Evolutionary conservation across 2,888 invertebrate genomes (phyloP).

Genomic region (Diarsia brunnea): DNA sequence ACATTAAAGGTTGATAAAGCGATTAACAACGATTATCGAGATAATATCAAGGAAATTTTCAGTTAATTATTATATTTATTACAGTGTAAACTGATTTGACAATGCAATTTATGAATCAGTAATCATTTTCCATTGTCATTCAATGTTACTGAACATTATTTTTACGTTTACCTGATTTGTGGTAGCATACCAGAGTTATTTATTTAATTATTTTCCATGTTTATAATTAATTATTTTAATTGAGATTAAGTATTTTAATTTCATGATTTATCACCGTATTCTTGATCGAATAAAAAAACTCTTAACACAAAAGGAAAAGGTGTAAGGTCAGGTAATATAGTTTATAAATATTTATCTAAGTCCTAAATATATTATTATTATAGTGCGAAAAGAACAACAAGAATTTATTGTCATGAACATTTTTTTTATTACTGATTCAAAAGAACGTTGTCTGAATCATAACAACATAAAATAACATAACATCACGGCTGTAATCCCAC

Average conservation of each 20-base stretch:
- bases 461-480: too few species aligned
- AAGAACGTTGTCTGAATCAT: too few species aligned
- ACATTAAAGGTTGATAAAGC: slow-evolving; percentile 53
- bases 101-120: slow-evolving; percentile 10
- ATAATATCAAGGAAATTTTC: slow-evolving; percentile 28
- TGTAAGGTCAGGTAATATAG: background rate
- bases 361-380: too few species aligned
- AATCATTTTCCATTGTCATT: slow-evolving; percentile 35
- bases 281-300: background rate
- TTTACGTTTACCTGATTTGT: background rate
- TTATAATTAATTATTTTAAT: slow-evolving; percentile 1
- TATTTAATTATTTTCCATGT: background rate
- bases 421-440: too few species aligned
- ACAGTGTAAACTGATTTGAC: slow-evolving; percentile 27
- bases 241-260: background rate
- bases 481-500: too few species aligned
- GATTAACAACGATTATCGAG: slow-evolving; percentile 27
- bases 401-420: too few species aligned
- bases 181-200: background rate
- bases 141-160: slow-evolving; percentile 9
- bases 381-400: too few species aligned
- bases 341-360: too few species aligned
- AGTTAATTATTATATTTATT: slow-evolving; percentile 34
- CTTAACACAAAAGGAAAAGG: background rate
- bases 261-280: background rate